These are phyloP conservation scores for Sciaenops ocellatus DNA, from an alignment of 2,797 vertebrate species.

Conservation along the genomic window DNA sequence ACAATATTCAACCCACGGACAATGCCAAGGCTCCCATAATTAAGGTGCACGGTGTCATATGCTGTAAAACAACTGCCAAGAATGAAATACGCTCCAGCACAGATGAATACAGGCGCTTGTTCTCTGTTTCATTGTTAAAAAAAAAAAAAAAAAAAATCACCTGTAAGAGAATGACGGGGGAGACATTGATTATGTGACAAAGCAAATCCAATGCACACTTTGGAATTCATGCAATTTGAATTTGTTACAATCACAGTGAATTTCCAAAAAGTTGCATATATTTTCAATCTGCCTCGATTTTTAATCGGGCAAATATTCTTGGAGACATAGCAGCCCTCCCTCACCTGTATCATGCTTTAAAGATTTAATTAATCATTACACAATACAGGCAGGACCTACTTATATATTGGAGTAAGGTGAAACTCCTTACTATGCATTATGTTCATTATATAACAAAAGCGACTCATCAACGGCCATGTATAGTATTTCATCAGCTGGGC, in stretches of 20 bases:
- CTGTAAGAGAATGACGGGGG: constrained; percentile 48
- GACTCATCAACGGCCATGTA: constrained; percentile 25
- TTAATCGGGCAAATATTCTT: constrained; percentile 53
- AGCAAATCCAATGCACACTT: constrained; percentile 78
- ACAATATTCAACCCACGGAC: constrained; percentile 48
- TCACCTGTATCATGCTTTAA: constrained; percentile 76
- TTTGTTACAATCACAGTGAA: constrained; percentile 75
- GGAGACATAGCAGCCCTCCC: constrained; percentile 52
- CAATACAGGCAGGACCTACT: constrained; percentile 79
- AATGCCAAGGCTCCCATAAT: constrained; percentile 57
- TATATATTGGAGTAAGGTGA: constrained; percentile 83
- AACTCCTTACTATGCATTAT: constrained; percentile 65
- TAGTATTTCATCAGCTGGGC: constrained; percentile 54
- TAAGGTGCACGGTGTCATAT: constrained; percentile 63
- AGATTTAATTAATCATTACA: constrained; percentile 50
- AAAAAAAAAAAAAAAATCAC: constrained; percentile 19
- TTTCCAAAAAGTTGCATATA: constrained; percentile 83
- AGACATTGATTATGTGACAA: constrained; percentile 39
- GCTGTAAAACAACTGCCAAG: constrained; percentile 55
- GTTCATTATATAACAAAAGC: constrained; percentile 21
- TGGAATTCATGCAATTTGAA: constrained; percentile 86
- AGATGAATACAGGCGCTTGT: constrained; percentile 49
- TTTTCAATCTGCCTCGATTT: constrained; percentile 60
- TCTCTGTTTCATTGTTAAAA: constrained; percentile 27
- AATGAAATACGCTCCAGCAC: constrained; percentile 57